Conservation (phyloP, 2,113 vertebrate species). For the Hassar affinis region DNA sequence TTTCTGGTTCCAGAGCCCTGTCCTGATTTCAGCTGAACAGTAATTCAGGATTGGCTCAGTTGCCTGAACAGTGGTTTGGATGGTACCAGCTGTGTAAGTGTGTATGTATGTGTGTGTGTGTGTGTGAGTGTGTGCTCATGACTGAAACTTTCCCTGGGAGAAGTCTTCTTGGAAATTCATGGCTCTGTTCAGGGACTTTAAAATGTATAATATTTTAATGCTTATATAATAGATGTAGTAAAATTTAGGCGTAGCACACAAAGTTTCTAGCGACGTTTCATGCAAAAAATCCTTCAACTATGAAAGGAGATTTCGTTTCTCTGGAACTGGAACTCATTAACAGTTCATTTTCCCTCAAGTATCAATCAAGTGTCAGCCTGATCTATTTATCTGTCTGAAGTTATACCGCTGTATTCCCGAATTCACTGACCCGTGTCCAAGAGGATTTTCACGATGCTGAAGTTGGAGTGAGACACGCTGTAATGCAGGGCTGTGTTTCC, state of each 20-base stretch:
- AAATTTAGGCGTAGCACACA: not conserved
- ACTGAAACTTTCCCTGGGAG: conserved; percentile 10
- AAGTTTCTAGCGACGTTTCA: not conserved
- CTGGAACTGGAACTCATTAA: no score
- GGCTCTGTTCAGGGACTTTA: not conserved
- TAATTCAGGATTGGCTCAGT: not conserved
- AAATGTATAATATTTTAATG: not conserved
- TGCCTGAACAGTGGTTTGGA: not conserved
- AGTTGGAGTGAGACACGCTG: conserved; percentile 91
- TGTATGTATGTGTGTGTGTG: not conserved
- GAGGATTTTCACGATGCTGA: conserved; percentile 79
- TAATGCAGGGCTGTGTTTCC: conserved; percentile 94
- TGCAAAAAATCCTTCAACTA: not conserved
- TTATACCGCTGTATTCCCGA: no score
- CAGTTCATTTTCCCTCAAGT: no score
- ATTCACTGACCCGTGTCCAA: conserved; percentile 87
- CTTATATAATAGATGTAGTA: not conserved
- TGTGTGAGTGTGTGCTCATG: not conserved
- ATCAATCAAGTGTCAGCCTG: not conserved
- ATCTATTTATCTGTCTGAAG: not conserved
- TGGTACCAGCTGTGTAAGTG: not conserved
- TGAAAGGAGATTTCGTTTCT: not conserved
- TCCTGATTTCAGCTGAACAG: conserved; percentile 1
- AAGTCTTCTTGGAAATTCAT: not conserved
- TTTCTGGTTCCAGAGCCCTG: not conserved